These are phyloP conservation scores for Parasteatoda tepidariorum DNA, from an alignment of 1,140 invertebrate species.

Conservation along the genomic window DNA sequence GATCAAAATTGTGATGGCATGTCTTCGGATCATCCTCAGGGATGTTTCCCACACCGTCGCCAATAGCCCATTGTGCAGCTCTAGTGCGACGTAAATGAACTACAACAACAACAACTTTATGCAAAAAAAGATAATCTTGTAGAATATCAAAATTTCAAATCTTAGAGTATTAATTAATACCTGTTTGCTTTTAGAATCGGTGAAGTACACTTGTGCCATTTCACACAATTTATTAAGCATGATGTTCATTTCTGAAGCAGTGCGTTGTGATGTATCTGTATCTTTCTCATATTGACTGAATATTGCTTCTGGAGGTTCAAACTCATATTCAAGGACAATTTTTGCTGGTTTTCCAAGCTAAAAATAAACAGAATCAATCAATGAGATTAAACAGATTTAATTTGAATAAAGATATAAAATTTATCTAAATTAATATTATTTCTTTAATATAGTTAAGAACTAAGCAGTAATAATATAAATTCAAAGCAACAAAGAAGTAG, in stretches of 20 bases:
- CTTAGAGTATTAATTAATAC: neutral
- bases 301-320: conserved; percentile 13
- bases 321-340: conserved; percentile 51
- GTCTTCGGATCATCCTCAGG: too few relatives aligned
- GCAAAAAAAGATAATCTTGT: too few relatives aligned
- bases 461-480: neutral
- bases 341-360: conserved; percentile 45
- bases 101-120: too few relatives aligned
- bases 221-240: conserved; percentile 36
- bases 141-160: too few relatives aligned
- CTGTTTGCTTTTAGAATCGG: conserved; percentile 40
- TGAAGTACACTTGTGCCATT: conserved; percentile 22
- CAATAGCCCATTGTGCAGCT: too few relatives aligned
- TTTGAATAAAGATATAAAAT: too few relatives aligned
- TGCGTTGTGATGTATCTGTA: neutral
- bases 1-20: too few relatives aligned
- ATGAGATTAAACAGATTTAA: too few relatives aligned
- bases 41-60: too few relatives aligned
- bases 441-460: neutral
- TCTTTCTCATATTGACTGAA: neutral
- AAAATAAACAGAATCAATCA: conserved; percentile 7
- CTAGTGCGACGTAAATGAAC: too few relatives aligned
- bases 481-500: neutral
- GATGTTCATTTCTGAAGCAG: neutral
- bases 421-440: too few relatives aligned